Base-by-base conservation (phyloP, 2,888 invertebrate species). In the Sthenelais limicola region DNA sequence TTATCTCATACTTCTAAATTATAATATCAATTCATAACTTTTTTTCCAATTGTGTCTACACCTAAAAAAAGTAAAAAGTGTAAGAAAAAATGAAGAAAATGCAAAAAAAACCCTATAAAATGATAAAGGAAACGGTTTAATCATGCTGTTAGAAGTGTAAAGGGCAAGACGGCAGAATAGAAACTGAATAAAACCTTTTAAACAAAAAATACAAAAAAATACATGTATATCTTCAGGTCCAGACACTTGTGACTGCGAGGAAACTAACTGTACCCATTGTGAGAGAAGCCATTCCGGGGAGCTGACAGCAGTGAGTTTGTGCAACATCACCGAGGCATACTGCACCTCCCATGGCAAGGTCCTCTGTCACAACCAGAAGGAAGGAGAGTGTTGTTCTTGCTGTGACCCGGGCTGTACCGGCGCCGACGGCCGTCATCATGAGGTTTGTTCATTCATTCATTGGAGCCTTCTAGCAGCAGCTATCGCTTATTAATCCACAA, bases 271-370 rank as follows among this genome's bases (percentile, higher is more conserved):
- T 26, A 62, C 62, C 9, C 7, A 18, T 18, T 62, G 62, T 38
- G 62, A 62, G 62, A 5, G 4, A 15, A 62, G 38, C 38, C 35
- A 62, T 9, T 62, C 62, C 2, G 62, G 62, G 12, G 62, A 62
- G 24, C 3, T 62, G 1, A 62, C 5, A 26, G 26, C 5, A 43
- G 35, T 62, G 1, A 43, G 43, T 12, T 62, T 4, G 38, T 62
- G 62, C 18, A 62, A 62, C 62, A 35, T 62, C 38, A 62, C 62
- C 1, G 62, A 62, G 62, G 62, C 21, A 12, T 35, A 62, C 24
- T 62, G 62, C 62, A 18, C n/a, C 1, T 24, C 35, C 5, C 62
- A 38, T 24, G 62, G 62, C 38, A 62, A 62, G 38, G 9, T 24
- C 7, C 62, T 62, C 15, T 62, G 62, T 21, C 62, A 62, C 38